Conservation (phyloP, 2,113 vertebrate genomes). For the Malurus elegans region DNA sequence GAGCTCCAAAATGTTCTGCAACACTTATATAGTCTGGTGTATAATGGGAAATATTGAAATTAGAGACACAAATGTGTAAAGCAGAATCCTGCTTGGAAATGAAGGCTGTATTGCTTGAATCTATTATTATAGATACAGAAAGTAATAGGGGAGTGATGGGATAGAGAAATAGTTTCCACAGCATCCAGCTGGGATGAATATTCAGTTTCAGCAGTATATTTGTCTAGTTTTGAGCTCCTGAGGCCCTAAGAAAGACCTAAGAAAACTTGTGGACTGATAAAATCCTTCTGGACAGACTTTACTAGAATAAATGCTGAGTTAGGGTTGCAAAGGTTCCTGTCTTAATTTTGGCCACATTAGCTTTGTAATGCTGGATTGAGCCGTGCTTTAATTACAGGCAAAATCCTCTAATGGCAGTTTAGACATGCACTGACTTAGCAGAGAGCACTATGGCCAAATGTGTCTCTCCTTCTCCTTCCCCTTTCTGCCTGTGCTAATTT, state of each 20-base stretch:
- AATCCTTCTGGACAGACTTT: background rate
- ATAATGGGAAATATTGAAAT: background rate
- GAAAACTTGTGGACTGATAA: background rate
- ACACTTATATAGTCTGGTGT: background rate
- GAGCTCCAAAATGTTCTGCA: background rate
- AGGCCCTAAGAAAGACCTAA: background rate
- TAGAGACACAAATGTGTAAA: background rate
- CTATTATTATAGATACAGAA: background rate
- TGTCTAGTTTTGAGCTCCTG: background rate
- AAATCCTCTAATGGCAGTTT: background rate
- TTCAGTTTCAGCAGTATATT: background rate
- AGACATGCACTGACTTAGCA: background rate
- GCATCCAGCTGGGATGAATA: background rate
- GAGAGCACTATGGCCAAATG: background rate
- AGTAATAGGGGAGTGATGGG: background rate
- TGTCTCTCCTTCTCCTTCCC: background rate
- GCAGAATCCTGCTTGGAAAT: background rate
- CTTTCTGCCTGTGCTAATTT: background rate
- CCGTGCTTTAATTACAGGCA: background rate
- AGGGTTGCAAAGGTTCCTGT: background rate
- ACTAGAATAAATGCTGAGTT: background rate
- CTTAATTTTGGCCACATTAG: background rate
- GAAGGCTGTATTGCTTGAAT: background rate
- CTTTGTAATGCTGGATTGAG: background rate
- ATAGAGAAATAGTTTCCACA: background rate